Percentiles rank a stretch among this genome's conserved stretches.
phyloP scores from a whole-genome alignment of 2,888 invertebrate species.

The Spisula solida region DNA sequence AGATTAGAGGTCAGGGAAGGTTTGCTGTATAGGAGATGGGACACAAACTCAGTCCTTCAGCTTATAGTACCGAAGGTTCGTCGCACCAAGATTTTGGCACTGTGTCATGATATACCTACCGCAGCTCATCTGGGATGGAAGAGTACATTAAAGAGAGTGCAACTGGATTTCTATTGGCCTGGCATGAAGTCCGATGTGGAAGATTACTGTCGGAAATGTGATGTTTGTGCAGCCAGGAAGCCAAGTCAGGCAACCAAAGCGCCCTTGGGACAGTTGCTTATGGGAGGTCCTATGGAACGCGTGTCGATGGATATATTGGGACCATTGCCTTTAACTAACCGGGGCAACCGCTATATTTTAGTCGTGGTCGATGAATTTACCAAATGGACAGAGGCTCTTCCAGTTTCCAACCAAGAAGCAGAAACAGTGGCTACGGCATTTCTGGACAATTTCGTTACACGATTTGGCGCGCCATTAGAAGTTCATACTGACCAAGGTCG shows the following conservation, averaged over 20 bases:
- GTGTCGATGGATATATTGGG: slow-evolving; percentile 44
- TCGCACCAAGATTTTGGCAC: slow-evolving; percentile 26
- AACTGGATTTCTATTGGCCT: not conserved
- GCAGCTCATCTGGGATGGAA: slow-evolving; percentile 40
- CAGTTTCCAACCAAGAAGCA: slow-evolving; percentile 41
- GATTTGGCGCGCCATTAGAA: slow-evolving; percentile 45
- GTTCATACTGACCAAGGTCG: slow-evolving; percentile 51
- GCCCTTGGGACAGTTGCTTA: slow-evolving; percentile 27
- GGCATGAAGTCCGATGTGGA: slow-evolving; percentile 22
- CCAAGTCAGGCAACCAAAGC: slow-evolving; percentile 24
- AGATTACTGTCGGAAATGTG: slow-evolving; percentile 32
- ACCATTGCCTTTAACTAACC: slow-evolving; percentile 32
- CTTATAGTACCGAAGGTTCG: slow-evolving; percentile 34
- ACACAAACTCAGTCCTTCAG: too few species aligned
- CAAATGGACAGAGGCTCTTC: slow-evolving; percentile 45
- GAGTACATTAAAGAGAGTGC: slow-evolving; percentile 21
- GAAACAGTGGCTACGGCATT: slow-evolving; percentile 25
- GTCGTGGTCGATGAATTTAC: slow-evolving; percentile 50
- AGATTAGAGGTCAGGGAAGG: too few species aligned
- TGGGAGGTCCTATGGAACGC: slow-evolving; percentile 41
- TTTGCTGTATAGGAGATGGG: too few species aligned
- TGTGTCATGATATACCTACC: slow-evolving; percentile 39
- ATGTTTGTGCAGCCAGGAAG: slow-evolving; percentile 28
- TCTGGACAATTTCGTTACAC: slow-evolving; percentile 33
- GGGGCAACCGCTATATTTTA: slow-evolving; percentile 37